A percentile compares a stretch with the other conserved stretches of the same genome.
phyloP scores from a whole-genome alignment of 2,888 invertebrate species.

The Spatulosminthurus flaviceps region DNA sequence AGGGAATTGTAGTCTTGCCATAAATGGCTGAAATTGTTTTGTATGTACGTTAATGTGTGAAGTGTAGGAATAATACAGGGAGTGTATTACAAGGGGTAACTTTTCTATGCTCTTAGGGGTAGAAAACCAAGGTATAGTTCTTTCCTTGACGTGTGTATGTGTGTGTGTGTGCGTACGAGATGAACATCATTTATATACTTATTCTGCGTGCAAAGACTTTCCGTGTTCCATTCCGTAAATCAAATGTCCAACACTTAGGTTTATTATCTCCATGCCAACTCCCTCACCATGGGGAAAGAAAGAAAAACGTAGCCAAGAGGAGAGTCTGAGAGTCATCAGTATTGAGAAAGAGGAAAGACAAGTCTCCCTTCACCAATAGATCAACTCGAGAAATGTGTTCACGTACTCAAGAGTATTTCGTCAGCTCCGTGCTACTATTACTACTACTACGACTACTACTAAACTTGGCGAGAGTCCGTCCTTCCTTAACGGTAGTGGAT shows the following conservation, averaged over 20 bases:
- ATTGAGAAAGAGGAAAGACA: constrained; percentile 30
- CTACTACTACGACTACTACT: too few relatives aligned
- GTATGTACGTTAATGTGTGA: constrained; percentile 4
- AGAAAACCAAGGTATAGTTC: constrained; percentile 12
- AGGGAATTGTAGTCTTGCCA: background rate
- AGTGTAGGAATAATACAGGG: background rate
- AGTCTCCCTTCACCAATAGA: constrained; percentile 19
- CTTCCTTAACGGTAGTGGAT: background rate
- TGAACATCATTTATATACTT: background rate
- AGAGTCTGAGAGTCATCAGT: background rate
- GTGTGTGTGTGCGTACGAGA: background rate
- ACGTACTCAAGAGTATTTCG: constrained; percentile 27
- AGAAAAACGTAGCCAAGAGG: constrained; percentile 15
- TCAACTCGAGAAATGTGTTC: constrained; percentile 1
- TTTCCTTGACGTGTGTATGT: too few relatives aligned
- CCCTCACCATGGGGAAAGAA: constrained; percentile 15
- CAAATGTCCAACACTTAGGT: constrained; percentile 58
- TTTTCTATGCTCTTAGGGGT: background rate
- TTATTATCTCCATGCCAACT: constrained; percentile 53
- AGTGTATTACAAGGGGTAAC: constrained; percentile 16
- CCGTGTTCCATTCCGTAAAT: constrained; percentile 54
- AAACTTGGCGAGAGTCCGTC: too few relatives aligned
- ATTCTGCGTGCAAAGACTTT: constrained; percentile 52
- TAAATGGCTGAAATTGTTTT: constrained; percentile 26
- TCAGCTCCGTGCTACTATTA: background rate